These are phyloP conservation scores for Ciconia maguari DNA, from an alignment of 2,113 vertebrate species.

Conservation along the genomic window DNA sequence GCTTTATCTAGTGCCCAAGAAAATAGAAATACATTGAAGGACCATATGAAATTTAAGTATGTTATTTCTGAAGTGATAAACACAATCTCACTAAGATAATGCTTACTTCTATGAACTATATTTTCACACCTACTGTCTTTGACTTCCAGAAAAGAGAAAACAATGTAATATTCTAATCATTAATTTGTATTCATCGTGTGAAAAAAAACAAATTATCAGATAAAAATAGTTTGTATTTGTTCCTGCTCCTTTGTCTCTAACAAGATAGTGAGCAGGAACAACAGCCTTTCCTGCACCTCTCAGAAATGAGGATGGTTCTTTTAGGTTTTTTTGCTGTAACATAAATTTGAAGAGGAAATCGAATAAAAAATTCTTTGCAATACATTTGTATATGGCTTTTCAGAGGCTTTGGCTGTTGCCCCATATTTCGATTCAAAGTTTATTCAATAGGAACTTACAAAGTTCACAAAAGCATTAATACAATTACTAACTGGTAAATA, in stretches of 20 bases:
- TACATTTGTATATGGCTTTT: background rate
- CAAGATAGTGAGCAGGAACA: background rate
- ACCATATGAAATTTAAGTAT: background rate
- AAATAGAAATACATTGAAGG: background rate
- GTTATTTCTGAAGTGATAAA: background rate
- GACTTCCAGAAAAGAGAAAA: background rate
- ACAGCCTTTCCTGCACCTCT: background rate
- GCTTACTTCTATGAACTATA: background rate
- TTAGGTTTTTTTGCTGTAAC: background rate
- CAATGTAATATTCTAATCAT: background rate
- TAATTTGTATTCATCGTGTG: background rate
- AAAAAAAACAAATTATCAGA: background rate
- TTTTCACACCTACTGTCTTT: background rate
- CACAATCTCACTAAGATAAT: background rate
- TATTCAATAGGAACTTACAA: background rate
- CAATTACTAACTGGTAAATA: background rate
- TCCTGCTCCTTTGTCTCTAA: background rate
- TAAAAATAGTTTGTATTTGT: background rate
- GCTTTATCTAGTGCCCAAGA: background rate
- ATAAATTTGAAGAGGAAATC: background rate
- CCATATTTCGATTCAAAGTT: background rate
- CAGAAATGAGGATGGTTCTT: background rate
- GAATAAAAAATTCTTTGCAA: background rate
- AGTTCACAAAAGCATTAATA: background rate
- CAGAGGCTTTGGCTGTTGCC: background rate